Percentiles rank a stretch among this genome's conserved stretches.
Conservation (phyloP, 2,113 vertebrate genomes). For the Guaruba guarouba region DNA sequence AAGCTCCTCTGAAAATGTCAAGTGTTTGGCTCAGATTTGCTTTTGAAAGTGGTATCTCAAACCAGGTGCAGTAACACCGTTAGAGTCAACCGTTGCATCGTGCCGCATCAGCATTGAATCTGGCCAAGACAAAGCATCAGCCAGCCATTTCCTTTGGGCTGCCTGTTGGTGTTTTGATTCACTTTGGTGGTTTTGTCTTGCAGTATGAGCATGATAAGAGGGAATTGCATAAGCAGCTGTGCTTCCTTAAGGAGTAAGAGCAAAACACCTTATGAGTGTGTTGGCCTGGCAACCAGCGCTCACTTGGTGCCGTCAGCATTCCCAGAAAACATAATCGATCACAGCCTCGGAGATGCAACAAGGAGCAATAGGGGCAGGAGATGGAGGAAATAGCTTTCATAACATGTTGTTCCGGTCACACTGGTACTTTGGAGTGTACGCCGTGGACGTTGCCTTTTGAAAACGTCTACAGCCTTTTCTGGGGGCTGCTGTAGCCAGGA, state of each 20-base stretch:
- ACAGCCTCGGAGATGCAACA: background rate
- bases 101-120: background rate
- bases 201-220: background rate
- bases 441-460: background rate
- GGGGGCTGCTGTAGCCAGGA: background rate
- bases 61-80: background rate
- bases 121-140: background rate
- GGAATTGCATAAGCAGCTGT: background rate
- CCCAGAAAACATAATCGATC: background rate
- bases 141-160: background rate
- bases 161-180: background rate
- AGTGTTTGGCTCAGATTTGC: background rate
- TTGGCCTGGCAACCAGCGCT: conserved; percentile 40
- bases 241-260: background rate
- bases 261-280: background rate
- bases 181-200: background rate
- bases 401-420: background rate
- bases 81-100: accelerated
- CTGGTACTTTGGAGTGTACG: accelerated
- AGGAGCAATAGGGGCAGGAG: background rate
- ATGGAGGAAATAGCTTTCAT: background rate
- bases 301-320: background rate
- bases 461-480: background rate
- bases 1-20: background rate
- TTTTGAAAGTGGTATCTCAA: background rate